Percentiles rank a stretch among this genome's conserved stretches.
Evolutionary conservation across 2,797 vertebrate species (phyloP).

Genomic region (Leptoclinus maculatus): DNA sequence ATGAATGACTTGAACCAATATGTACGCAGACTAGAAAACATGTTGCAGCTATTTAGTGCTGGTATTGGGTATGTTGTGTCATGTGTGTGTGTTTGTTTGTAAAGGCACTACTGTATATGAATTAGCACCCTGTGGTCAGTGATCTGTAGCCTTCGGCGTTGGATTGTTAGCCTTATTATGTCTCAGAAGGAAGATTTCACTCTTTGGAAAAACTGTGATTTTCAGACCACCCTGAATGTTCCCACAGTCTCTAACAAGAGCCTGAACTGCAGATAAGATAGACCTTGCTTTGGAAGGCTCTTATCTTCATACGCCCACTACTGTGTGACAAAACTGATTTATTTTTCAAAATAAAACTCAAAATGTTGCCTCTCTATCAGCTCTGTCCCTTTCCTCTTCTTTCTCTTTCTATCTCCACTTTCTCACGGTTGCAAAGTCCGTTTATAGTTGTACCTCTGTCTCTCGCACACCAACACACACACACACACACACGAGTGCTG

Average conservation of each 20-base stretch:
- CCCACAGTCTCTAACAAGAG: slow-evolving; percentile 58
- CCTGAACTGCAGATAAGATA: slow-evolving; percentile 61
- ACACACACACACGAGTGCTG: slow-evolving; percentile 4
- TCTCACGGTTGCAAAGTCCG: slow-evolving; percentile 27
- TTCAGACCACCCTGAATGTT: slow-evolving; percentile 65
- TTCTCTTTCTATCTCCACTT: slow-evolving; percentile 14
- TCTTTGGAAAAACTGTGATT: slow-evolving; percentile 37
- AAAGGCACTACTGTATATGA: background rate
- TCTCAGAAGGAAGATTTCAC: slow-evolving; percentile 41
- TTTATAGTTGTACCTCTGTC: slow-evolving; percentile 23
- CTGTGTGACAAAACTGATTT: slow-evolving; percentile 36
- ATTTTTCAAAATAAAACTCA: slow-evolving; percentile 34
- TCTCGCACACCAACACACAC: slow-evolving; percentile 24
- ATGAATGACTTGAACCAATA: slow-evolving; percentile 4
- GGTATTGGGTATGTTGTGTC: background rate
- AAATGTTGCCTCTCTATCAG: slow-evolving; percentile 18
- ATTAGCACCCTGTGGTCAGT: slow-evolving; percentile 21
- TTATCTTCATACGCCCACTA: slow-evolving; percentile 53
- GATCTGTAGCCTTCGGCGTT: slow-evolving; percentile 26
- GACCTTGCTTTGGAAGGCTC: slow-evolving; percentile 23
- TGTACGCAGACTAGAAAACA: background rate
- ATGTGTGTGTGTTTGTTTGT: slow-evolving; percentile 17
- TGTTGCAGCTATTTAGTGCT: background rate
- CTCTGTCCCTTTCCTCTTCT: slow-evolving; percentile 10
- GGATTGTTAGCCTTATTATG: slow-evolving; percentile 17